phyloP scores from a whole-genome alignment of 1,140 invertebrate genomes.

The Nasonia giraulti region DNA sequence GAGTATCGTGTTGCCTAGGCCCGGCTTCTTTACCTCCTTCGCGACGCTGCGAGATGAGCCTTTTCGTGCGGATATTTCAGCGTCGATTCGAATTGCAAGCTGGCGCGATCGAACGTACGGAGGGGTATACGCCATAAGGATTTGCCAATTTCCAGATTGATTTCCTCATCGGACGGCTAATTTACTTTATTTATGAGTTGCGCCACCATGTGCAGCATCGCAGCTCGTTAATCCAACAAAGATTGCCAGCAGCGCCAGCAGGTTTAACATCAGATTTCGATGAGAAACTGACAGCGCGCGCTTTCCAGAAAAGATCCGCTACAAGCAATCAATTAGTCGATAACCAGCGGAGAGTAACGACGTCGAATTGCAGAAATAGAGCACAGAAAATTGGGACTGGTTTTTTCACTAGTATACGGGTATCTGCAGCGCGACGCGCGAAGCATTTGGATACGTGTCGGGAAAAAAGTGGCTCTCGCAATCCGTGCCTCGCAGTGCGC shows the following conservation, averaged over 20 bases:
- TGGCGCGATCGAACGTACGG: no score
- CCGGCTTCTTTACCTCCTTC: background rate
- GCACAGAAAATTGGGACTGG: background rate
- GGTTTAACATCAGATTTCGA: background rate
- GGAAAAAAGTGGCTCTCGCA: background rate
- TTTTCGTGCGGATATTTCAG: no score
- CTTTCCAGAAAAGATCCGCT: slow-evolving; percentile 3
- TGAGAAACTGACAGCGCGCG: background rate
- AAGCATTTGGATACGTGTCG: background rate
- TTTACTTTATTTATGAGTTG: background rate
- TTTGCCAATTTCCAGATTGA: no score
- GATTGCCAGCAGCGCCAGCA: background rate
- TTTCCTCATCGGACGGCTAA: background rate
- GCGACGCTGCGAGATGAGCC: no score
- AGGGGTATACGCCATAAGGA: background rate
- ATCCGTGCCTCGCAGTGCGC: no score
- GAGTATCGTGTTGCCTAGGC: background rate
- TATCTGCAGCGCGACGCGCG: no score
- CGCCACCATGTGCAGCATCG: background rate
- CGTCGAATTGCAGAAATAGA: background rate
- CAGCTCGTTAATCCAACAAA: background rate
- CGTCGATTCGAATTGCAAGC: no score
- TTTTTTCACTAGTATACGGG: background rate
- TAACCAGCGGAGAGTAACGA: background rate
- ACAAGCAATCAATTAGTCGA: background rate